A percentile compares a stretch with the other conserved stretches of the same genome.
Evolutionary conservation across 1,140 invertebrate genomes (phyloP).

Genomic region (Anthonomus grandis): DNA sequence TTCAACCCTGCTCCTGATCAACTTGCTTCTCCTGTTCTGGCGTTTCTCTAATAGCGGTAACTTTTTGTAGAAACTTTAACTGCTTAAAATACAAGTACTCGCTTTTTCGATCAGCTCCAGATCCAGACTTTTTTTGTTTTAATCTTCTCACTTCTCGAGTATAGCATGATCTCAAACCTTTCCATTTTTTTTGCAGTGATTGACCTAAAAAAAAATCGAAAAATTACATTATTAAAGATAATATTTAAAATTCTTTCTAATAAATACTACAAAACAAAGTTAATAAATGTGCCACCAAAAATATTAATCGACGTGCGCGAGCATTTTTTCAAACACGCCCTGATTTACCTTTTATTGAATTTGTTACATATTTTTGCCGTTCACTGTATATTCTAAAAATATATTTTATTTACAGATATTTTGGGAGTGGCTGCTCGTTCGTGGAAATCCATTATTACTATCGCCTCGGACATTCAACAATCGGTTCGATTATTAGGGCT

Average conservation of each 20-base stretch:
- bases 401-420: constrained; percentile 30
- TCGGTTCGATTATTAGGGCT: constrained; percentile 33
- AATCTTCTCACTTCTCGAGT: background rate
- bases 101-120: background rate
- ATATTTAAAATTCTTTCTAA: too few relatives aligned
- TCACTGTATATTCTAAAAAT: background rate
- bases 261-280: too few relatives aligned
- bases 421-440: constrained; percentile 31
- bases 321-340: too few relatives aligned
- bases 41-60: background rate
- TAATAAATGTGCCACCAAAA: too few relatives aligned
- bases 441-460: constrained; percentile 33
- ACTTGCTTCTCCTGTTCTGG: background rate
- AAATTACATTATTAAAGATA: too few relatives aligned
- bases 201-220: too few relatives aligned
- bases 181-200: constrained; percentile 11
- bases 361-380: too few relatives aligned
- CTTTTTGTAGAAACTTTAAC: background rate
- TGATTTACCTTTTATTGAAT: too few relatives aligned
- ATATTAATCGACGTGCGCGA: too few relatives aligned
- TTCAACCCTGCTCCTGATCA: too few relatives aligned
- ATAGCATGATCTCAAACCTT: constrained; percentile 1
- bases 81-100: constrained; percentile 10
- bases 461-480: constrained; percentile 24
- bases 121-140: constrained; percentile 1